Evolutionary conservation across 2,888 invertebrate genomes (phyloP).

Genomic region (Didymodactylos carnosus): DNA sequence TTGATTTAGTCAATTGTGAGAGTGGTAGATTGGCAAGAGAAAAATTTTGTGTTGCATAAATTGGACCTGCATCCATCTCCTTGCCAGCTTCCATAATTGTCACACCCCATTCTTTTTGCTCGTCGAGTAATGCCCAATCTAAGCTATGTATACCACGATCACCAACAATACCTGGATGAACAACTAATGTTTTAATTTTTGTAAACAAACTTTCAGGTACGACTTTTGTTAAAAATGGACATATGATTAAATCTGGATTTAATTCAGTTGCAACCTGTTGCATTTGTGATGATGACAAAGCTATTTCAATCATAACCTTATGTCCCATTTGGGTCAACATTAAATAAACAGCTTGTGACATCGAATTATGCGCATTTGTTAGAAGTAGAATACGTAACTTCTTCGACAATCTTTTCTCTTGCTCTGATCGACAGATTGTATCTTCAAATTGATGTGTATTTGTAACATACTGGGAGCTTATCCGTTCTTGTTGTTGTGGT

Average conservation of each 20-base stretch:
- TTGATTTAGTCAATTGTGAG: too few species aligned
- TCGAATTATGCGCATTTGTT: not conserved
- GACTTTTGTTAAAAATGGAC: slow-evolving; percentile 10
- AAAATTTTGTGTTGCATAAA: not conserved
- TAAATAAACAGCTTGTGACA: not conserved
- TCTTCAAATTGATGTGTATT: too few species aligned
- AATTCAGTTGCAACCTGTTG: not conserved
- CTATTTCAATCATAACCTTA: not conserved
- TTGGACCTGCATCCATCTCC: slow-evolving; percentile 10
- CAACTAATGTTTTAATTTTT: not conserved
- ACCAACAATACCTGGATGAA: slow-evolving; percentile 11
- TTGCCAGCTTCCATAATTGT: slow-evolving; percentile 12
- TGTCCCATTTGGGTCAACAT: not conserved
- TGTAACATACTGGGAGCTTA: too few species aligned
- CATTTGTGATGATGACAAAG: not conserved
- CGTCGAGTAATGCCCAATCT: slow-evolving; percentile 2
- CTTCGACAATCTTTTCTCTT: too few species aligned
- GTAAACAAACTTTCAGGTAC: not conserved
- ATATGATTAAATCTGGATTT: slow-evolving; percentile 7
- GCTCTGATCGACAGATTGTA: too few species aligned
- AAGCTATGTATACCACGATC: slow-evolving; percentile 5
- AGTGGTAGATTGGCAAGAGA: too few species aligned
- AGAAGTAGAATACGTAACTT: too few species aligned
- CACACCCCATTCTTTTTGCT: slow-evolving; percentile 5
- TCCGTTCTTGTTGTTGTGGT: too few species aligned